Conservation (phyloP, 1,140 invertebrate species). For the Trachymyrmex cornetzi region DNA sequence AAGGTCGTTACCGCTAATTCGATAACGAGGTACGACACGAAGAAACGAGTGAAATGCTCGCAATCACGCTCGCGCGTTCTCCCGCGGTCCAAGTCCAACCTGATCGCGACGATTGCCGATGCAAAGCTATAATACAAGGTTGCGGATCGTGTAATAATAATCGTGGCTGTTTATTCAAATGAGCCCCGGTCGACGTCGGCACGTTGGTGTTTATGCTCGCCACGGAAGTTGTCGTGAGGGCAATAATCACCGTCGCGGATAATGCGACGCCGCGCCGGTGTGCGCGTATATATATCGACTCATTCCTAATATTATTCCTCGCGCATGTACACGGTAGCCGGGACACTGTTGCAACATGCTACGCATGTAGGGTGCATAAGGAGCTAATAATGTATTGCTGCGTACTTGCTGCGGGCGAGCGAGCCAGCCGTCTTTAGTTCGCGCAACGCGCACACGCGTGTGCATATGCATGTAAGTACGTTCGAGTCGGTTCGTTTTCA, state of each 20-base stretch:
- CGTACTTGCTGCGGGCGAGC: slow-evolving; percentile 47
- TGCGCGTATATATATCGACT: slow-evolving; percentile 48
- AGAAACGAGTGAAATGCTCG: slow-evolving; percentile 25
- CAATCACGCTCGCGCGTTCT: slow-evolving; percentile 39
- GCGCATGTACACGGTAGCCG: slow-evolving; percentile 41
- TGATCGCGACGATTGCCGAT: slow-evolving; percentile 52
- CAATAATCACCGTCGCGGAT: slow-evolving; percentile 61
- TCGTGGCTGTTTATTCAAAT: slow-evolving; percentile 71
- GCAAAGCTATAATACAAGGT: slow-evolving; percentile 62
- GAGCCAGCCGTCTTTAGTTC: slow-evolving; percentile 13
- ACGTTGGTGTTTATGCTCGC: slow-evolving; percentile 66
- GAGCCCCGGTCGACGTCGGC: slow-evolving; percentile 48
- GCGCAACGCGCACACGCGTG: slow-evolving; percentile 6
- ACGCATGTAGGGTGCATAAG: slow-evolving; percentile 65
- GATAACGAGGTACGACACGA: slow-evolving; percentile 30
- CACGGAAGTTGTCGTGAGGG: slow-evolving; percentile 62
- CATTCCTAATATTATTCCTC: slow-evolving; percentile 70
- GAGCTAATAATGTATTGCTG: slow-evolving; percentile 61
- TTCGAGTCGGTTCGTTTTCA: slow-evolving; percentile 26
- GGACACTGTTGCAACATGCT: slow-evolving; percentile 36
- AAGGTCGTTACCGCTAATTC: slow-evolving; percentile 52
- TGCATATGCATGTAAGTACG: not conserved
- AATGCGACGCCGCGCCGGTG: slow-evolving; percentile 13
- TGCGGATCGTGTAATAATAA: slow-evolving; percentile 59
- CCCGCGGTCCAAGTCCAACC: slow-evolving; percentile 2